phyloP scores from a whole-genome alignment of 2,888 invertebrate species.

The Liposcelis brunnea region DNA sequence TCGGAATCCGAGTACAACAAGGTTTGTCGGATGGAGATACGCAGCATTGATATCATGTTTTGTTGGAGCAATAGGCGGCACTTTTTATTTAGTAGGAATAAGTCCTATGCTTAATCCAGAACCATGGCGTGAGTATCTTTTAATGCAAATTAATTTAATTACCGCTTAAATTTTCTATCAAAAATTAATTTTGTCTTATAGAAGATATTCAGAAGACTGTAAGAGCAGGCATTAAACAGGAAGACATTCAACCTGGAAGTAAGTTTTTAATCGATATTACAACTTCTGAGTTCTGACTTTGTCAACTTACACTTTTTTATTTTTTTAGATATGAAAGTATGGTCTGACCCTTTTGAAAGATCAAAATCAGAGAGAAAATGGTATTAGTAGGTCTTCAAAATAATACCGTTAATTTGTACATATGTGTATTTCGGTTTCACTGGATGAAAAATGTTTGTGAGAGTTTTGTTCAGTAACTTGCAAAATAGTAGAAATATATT shows the following conservation, averaged over 20 bases:
- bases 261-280: constrained; percentile 21
- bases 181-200: too few relatives aligned
- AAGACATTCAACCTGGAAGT: constrained; percentile 45
- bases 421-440: too few relatives aligned
- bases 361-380: constrained; percentile 29
- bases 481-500: too few relatives aligned
- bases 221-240: constrained; percentile 35
- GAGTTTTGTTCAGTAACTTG: too few relatives aligned
- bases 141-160: too few relatives aligned
- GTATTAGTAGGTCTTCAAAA: too few relatives aligned
- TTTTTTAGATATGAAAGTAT: constrained; percentile 40
- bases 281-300: constrained; percentile 9
- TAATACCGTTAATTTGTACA: too few relatives aligned
- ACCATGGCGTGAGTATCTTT: constrained; percentile 38
- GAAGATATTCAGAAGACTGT: constrained; percentile 34
- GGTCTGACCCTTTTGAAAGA: constrained; percentile 39
- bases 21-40: constrained; percentile 33
- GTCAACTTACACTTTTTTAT: constrained; percentile 14
- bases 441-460: too few relatives aligned
- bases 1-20: too few relatives aligned
- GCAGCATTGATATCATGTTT: constrained; percentile 34
- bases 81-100: constrained; percentile 41
- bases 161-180: too few relatives aligned
- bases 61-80: constrained; percentile 34
- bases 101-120: constrained; percentile 44